Base-by-base conservation (phyloP, 2,113 vertebrate genomes). In the Cavia porcellus region DNA sequence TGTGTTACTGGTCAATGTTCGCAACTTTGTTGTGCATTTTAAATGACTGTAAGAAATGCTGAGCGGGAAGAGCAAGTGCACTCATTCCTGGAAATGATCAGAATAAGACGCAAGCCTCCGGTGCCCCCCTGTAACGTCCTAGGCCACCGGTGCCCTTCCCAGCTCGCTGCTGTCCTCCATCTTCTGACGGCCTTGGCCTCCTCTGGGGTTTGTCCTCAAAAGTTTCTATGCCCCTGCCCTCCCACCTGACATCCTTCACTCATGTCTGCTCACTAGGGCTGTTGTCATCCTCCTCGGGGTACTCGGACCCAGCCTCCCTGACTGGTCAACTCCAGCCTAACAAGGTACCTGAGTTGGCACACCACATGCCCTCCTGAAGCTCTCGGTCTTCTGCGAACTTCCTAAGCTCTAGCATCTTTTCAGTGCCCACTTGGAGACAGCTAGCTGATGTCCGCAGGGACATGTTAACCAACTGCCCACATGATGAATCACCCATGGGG, bases 21-120 rank as follows among this genome's bases (percentile, higher is more conserved):
- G 50, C 61, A 50, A 74, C 20, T 88, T 87, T 83, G 28, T 66
- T 57, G 1, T 80, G 35, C 81, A 15, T 24, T 92, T 93, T 7
- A 94, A 94, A 92, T 90, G 81, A 70, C 14, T 42, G 70, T 83
- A 93, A 88, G 87, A 87, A 95, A 93, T n/a, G 61, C 61, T 89
- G 35, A 25, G 1, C 50, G 42, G 57, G 19, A 52, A 11, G 11
- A 75, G 12, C 24, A 89, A 92, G 68, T 91, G 38, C 47, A 38
- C 45, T 68, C 1, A 87, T 61, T 61, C 20, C 9, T 77, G 11
- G 68, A 28, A 38, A 64, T 17, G 15, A 15, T 77, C 12, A 50
- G 52, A 90, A 45, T 72, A 52, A 95, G 82, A 64, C 15, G 57
- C 22, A 24, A 82, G 64, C 20, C 61, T 38, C 30, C 7, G 10